Evolutionary conservation across 2,797 vertebrate species (phyloP).

Genomic region (Pristis pectinata): DNA sequence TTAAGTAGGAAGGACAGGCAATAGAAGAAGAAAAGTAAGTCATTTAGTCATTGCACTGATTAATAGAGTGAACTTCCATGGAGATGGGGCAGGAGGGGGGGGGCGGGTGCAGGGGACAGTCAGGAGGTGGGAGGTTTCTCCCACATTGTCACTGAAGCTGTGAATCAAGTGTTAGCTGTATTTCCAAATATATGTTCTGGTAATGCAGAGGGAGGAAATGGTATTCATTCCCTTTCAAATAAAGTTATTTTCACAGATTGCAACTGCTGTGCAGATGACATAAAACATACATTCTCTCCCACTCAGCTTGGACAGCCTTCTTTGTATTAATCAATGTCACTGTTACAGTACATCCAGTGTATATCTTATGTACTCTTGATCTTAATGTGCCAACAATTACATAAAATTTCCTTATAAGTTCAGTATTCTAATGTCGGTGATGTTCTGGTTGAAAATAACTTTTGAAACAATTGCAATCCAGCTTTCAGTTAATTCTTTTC

Average conservation of each 20-base stretch:
- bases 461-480: not conserved
- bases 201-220: not conserved
- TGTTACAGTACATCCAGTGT: not conserved
- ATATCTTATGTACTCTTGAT: not conserved
- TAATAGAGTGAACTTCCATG: too few species aligned
- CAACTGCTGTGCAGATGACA: not conserved
- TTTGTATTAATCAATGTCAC: not conserved
- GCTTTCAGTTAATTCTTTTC: not conserved
- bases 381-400: not conserved
- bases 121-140: too few species aligned
- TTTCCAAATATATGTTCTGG: too few species aligned
- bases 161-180: too few species aligned
- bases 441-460: not conserved
- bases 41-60: too few species aligned
- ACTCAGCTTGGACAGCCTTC: not conserved
- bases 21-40: too few species aligned
- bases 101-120: too few species aligned
- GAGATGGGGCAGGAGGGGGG: too few species aligned
- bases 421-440: not conserved
- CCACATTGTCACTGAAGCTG: too few species aligned
- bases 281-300: not conserved
- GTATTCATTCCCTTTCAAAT: not conserved
- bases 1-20: too few species aligned
- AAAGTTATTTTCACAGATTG: not conserved
- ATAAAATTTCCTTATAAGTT: slow-evolving; percentile 22